Conservation (phyloP, 1,140 invertebrate genomes). For the Lutraria rhynchaena region DNA sequence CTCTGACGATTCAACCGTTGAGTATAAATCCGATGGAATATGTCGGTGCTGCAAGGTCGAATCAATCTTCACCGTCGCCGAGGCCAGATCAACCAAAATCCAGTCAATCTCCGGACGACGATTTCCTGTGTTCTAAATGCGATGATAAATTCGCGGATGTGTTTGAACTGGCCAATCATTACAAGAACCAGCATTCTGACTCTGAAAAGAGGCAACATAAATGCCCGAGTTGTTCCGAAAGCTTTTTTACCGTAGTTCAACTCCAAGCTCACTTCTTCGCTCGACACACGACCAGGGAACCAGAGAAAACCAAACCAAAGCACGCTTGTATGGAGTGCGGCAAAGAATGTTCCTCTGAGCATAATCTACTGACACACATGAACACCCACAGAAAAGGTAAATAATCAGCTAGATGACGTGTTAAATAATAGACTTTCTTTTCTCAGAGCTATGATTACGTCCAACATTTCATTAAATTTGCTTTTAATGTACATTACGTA, state of each 20-base stretch:
- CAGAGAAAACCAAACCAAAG: constrained; percentile 60
- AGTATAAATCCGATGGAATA: neutral
- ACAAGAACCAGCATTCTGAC: constrained; percentile 71
- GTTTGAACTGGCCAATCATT: constrained; percentile 70
- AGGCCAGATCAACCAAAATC: neutral
- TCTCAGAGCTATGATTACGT: neutral
- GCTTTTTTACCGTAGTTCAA: constrained; percentile 63
- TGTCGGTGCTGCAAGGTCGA: neutral
- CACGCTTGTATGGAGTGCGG: constrained; percentile 79
- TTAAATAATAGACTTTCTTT: neutral
- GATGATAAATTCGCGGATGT: constrained; percentile 70
- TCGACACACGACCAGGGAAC: constrained; percentile 67
- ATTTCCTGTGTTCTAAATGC: constrained; percentile 75
- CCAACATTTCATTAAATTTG: neutral
- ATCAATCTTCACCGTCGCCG: neutral
- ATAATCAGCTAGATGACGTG: constrained; percentile 2
- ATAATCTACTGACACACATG: constrained; percentile 80
- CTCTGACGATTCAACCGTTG: constrained; percentile 20
- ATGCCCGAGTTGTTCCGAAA: constrained; percentile 77
- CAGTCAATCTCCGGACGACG: constrained; percentile 19
- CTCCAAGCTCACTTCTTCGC: constrained; percentile 80
- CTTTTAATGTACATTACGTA: neutral
- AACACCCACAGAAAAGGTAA: constrained; percentile 78
- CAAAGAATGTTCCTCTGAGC: constrained; percentile 78
- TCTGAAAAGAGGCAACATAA: constrained; percentile 65